Base-by-base conservation (phyloP, 1,140 invertebrate species). In the Triops cancriformis region DNA sequence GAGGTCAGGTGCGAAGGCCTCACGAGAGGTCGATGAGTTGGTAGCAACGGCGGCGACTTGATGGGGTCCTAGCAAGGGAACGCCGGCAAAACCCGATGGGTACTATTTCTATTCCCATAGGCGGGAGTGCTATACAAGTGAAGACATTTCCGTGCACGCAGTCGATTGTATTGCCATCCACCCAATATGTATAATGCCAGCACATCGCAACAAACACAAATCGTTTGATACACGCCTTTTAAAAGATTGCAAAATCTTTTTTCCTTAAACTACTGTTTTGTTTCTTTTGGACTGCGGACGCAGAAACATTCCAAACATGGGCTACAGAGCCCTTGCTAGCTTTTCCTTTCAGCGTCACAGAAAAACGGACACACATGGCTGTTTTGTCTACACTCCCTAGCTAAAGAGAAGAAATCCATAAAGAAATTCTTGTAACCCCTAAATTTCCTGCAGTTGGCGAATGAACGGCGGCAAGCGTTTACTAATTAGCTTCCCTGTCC, bases 211-310 rank as follows among this genome's bases (percentile, higher is more conserved):
- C 51, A 64, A 64, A 64, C 51, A 64, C 51, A 64, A 64, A 64
- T 23, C 51, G 51, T 64, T 64, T 64, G 51, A 64, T n/a, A 64
- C 51, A 64, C 51, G n/a, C 51, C 51, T 64, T 64, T 64, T n/a
- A 64, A 64, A 64, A 64, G 51, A 64, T 64, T 64, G 51, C 51
- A 64, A 64, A 64, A 64, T 64, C 51, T 64, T 64, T n/a, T n/a
- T 64, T 23, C 51, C 23, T 23, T 64, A n/a, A 23, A 64, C 14
- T 64, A n/a, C 14, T 64, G 9, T 64, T 64, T 64, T 64, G 14
- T 64, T 23, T 64, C 51, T 23, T 64, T 64, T 64, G 51, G 51
- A 64, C 51, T 64, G 51, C 51, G 51, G 51, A 23, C 51, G 51
- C 51, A 18, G 14, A 37, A 37, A 37, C 43, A 64, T n/a, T 64